phyloP scores from a whole-genome alignment of 2,888 invertebrate genomes.

The Tenthredo scrophulariae region DNA sequence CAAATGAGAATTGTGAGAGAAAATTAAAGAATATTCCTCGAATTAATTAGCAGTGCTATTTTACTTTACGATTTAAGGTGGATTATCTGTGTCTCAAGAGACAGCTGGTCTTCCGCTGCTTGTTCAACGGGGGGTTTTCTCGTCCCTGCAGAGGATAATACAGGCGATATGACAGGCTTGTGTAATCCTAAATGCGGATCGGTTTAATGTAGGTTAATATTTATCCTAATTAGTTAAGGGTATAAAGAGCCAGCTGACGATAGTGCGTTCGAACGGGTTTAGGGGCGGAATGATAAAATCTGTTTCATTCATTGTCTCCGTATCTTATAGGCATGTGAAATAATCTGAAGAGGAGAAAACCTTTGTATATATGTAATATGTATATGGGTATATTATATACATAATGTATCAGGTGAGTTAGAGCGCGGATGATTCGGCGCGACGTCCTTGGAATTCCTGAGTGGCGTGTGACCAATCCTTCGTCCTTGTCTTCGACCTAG shows the following conservation, averaged over 20 bases:
- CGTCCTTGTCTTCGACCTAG: conserved; percentile 52
- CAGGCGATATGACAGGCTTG: background rate
- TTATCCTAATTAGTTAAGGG: conserved; percentile 71
- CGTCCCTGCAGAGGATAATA: background rate
- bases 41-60: background rate
- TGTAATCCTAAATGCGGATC: conserved; percentile 60
- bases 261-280: background rate
- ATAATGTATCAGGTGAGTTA: conserved; percentile 16
- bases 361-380: background rate
- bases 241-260: conserved; percentile 34
- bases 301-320: background rate
- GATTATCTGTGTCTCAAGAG: background rate
- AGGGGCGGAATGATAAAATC: background rate
- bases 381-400: too few relatives aligned
- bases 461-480: conserved; percentile 52
- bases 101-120: background rate
- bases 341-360: background rate
- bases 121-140: background rate
- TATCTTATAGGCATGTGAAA: background rate
- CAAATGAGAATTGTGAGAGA: too few relatives aligned
- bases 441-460: conserved; percentile 52
- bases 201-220: conserved; percentile 70
- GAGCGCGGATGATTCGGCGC: conserved; percentile 45
- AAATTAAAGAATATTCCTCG: too few relatives aligned
- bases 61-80: background rate